These are phyloP conservation scores for Melikaiella ostensackeni DNA, from an alignment of 2,888 invertebrate species.

Conservation along the genomic window DNA sequence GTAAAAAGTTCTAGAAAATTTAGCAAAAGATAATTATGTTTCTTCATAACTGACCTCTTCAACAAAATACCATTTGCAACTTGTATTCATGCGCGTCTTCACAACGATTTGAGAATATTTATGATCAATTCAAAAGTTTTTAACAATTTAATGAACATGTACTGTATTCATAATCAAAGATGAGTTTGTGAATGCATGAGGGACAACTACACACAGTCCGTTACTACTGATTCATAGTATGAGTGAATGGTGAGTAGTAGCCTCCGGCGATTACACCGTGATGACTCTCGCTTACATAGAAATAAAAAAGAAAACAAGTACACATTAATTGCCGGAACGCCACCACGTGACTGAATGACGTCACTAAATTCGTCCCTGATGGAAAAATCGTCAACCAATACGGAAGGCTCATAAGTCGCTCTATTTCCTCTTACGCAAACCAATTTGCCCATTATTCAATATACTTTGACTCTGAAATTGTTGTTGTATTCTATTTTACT, in stretches of 20 bases:
- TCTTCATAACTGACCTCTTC: constrained; percentile 6
- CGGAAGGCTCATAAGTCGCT: constrained; percentile 49
- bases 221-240: constrained; percentile 14
- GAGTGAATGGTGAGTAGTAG: neutral
- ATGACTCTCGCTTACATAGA: constrained; percentile 12
- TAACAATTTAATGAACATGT: neutral
- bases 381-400: constrained; percentile 1
- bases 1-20: neutral
- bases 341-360: neutral
- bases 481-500: neutral
- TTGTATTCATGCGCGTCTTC: neutral
- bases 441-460: constrained; percentile 29
- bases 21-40: neutral
- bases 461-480: neutral
- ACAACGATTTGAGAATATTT: neutral
- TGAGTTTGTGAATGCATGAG: neutral
- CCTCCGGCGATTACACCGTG: constrained; percentile 2
- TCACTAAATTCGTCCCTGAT: constrained; percentile 1
- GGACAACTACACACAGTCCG: neutral
- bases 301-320: neutral
- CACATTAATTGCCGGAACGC: neutral
- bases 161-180: neutral
- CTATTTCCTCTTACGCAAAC: constrained; percentile 51
- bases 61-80: neutral
- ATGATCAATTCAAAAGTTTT: neutral